Evolutionary conservation across 2,113 vertebrate species (phyloP).

Genomic region (Ammodramus savannarum): DNA sequence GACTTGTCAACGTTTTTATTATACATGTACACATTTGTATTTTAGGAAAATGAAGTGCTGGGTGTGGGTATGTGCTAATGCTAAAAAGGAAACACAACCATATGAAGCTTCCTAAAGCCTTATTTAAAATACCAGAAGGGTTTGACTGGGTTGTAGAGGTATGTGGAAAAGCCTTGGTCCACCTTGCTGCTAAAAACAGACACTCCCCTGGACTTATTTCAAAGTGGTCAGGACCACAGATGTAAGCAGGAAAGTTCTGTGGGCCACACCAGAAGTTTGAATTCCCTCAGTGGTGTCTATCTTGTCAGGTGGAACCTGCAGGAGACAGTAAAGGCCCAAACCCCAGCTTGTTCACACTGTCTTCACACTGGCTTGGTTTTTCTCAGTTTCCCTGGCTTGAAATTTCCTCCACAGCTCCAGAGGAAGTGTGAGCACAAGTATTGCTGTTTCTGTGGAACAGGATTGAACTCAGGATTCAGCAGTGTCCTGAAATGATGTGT

Average conservation of each 20-base stretch:
- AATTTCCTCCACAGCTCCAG: background rate
- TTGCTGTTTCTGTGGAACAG: background rate
- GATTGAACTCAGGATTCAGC: background rate
- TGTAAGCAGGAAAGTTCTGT: background rate
- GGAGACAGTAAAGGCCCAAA: background rate
- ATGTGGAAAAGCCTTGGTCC: background rate
- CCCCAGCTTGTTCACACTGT: background rate
- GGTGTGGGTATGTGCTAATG: conserved; percentile 8
- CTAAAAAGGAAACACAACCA: background rate
- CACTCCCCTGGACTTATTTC: background rate
- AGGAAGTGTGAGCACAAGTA: background rate
- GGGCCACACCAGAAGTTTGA: background rate
- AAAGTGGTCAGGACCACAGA: background rate
- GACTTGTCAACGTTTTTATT: background rate
- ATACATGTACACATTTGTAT: background rate
- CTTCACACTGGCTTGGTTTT: background rate
- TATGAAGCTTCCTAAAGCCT: background rate
- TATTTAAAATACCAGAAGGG: background rate
- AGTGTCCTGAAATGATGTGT: background rate
- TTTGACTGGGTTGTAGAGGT: background rate
- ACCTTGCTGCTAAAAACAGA: background rate
- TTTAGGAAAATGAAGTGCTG: conserved; percentile 28
- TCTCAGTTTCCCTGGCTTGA: background rate
- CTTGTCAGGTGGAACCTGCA: background rate
- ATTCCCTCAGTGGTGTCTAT: background rate